A percentile compares a stretch with the other conserved stretches of the same genome.
Evolutionary conservation across 2,113 vertebrate species (phyloP).

Genomic region (Pristiophorus japonicus): DNA sequence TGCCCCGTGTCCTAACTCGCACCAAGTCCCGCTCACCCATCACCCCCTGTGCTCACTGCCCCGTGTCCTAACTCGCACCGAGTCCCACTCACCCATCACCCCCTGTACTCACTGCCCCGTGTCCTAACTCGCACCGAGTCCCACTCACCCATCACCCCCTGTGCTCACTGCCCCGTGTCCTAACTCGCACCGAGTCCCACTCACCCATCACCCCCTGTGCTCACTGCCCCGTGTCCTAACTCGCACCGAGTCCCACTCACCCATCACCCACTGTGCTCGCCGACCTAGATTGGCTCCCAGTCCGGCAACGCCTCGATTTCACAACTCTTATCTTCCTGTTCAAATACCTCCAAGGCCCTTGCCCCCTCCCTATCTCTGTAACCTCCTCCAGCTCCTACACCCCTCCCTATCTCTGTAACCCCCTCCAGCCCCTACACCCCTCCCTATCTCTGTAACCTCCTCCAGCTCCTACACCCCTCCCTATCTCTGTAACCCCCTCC

Average conservation of each 20-base stretch:
- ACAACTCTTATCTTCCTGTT: neutral
- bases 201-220: too few species aligned
- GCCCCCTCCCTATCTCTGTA: neutral
- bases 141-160: too few species aligned
- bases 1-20: slow-evolving; percentile 20
- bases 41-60: neutral
- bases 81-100: too few species aligned
- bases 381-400: too few species aligned
- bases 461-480: too few species aligned
- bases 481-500: neutral
- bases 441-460: neutral
- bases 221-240: slow-evolving; percentile 34
- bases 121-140: neutral
- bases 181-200: neutral
- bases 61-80: slow-evolving; percentile 1
- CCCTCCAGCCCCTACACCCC: too few species aligned
- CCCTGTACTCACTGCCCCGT: neutral
- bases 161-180: slow-evolving; percentile 24
- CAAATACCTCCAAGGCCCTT: neutral
- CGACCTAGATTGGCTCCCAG: neutral
- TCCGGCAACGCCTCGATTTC: neutral
- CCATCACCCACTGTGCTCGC: too few species aligned
- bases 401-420: neutral
- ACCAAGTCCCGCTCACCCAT: too few species aligned
- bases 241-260: too few species aligned